Evolutionary conservation across 2,797 vertebrate species (phyloP).

Genomic region (Sebastes vulpes): DNA sequence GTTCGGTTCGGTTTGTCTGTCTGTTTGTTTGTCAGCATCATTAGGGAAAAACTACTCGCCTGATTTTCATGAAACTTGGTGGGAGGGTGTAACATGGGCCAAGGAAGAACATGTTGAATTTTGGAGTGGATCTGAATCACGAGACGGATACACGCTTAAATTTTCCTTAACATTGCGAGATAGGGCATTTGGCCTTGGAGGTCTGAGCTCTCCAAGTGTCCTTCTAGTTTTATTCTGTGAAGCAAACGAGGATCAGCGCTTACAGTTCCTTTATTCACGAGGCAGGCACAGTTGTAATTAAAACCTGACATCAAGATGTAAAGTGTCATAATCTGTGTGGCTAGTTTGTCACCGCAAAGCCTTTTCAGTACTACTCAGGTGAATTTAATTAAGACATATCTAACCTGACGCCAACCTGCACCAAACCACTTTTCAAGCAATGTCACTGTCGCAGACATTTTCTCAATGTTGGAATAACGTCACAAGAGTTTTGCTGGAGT

Average conservation of each 20-base stretch:
- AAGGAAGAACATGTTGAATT: not conserved
- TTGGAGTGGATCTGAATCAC: not conserved
- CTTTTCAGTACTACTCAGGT: not conserved
- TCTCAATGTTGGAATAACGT: too few relatives aligned
- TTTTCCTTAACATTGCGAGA: not conserved
- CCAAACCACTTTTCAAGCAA: too few relatives aligned
- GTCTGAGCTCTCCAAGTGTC: not conserved
- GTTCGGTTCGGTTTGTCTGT: not conserved
- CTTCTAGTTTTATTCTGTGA: not conserved
- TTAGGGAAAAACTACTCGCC: fast-evolving
- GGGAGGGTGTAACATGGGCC: fast-evolving
- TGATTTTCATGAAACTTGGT: not conserved
- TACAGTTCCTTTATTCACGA: not conserved
- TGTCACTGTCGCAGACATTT: too few relatives aligned
- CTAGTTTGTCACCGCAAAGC: not conserved
- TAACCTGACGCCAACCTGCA: too few relatives aligned
- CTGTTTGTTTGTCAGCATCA: not conserved
- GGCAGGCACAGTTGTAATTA: not conserved
- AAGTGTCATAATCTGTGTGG: not conserved
- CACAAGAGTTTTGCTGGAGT: too few relatives aligned
- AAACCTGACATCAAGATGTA: not conserved
- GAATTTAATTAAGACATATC: too few relatives aligned
- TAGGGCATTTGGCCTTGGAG: not conserved
- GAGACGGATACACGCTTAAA: not conserved
- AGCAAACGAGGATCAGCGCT: not conserved